A percentile compares a stretch with the other conserved stretches of the same genome.
Conservation (phyloP, 2,113 vertebrate species). For the Stictonetta naevosa region DNA sequence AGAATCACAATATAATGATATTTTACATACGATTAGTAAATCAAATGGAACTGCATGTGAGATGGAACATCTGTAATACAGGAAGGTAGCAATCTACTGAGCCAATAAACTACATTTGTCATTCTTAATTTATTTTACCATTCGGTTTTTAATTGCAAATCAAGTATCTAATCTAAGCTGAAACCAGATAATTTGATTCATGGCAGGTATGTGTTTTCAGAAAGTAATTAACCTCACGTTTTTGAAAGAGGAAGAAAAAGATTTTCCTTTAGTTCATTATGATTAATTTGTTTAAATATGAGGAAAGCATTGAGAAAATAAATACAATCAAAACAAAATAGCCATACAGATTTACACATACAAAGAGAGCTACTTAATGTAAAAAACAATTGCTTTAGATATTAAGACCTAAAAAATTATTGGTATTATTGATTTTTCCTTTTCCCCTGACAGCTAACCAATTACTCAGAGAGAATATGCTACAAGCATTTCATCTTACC, state of each 20-base stretch:
- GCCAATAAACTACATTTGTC: constrained; percentile 1
- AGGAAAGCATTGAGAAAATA: neutral
- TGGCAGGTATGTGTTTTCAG: neutral
- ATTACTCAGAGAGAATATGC: neutral
- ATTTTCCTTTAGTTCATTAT: neutral
- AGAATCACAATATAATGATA: neutral
- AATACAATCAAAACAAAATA: neutral
- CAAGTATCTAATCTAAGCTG: neutral
- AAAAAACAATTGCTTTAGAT: neutral
- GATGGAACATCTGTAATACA: neutral
- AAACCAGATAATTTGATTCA: constrained; percentile 15
- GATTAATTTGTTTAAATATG: neutral
- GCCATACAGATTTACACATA: neutral
- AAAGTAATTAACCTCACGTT: neutral
- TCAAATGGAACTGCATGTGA: neutral
- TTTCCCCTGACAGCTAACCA: neutral
- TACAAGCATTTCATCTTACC: neutral
- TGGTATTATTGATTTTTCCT: neutral
- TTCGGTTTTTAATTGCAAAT: constrained; percentile 39
- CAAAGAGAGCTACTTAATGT: neutral
- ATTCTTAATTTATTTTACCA: constrained; percentile 3
- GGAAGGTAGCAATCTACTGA: neutral
- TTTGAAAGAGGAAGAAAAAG: neutral
- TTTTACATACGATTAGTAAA: neutral
- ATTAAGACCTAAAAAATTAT: neutral